A percentile compares a stretch with the other conserved stretches of the same genome.
Evolutionary conservation across 2,888 invertebrate species (phyloP).

Genomic region (Platycnemis pennipes): DNA sequence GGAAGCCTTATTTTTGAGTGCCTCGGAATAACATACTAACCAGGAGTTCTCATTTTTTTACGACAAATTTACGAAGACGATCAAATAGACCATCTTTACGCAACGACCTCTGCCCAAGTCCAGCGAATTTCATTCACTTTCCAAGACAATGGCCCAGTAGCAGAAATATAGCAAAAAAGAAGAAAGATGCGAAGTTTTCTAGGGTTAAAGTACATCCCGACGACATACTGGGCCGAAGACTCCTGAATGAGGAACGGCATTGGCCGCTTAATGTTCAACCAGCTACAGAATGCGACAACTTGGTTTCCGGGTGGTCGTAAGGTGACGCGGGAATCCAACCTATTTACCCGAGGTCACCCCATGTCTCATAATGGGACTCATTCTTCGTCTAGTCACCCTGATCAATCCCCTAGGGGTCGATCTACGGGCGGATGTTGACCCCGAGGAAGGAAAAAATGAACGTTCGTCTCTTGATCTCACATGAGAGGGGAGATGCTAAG

Average conservation of each 20-base stretch:
- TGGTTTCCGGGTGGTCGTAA: background rate
- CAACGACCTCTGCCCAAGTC: too few relatives aligned
- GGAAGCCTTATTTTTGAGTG: too few relatives aligned
- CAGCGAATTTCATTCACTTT: too few relatives aligned
- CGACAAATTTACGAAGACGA: too few relatives aligned
- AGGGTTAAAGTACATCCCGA: too few relatives aligned
- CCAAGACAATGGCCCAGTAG: too few relatives aligned
- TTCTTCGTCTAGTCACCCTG: background rate
- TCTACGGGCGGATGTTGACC: background rate
- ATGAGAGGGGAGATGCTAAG: background rate
- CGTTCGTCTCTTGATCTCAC: background rate
- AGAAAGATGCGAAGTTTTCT: too few relatives aligned
- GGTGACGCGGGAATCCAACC: background rate
- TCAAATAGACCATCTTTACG: too few relatives aligned
- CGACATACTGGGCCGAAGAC: background rate
- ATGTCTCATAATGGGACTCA: background rate
- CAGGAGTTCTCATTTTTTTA: too few relatives aligned
- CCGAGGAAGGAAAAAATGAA: background rate
- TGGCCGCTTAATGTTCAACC: background rate
- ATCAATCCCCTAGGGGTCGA: background rate
- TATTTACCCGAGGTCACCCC: background rate
- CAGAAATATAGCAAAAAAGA: too few relatives aligned
- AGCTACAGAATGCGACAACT: background rate
- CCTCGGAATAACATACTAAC: too few relatives aligned
- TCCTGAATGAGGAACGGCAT: background rate